Evolutionary conservation across 2,113 vertebrate species (phyloP).

Genomic region (Blennius ocellaris): DNA sequence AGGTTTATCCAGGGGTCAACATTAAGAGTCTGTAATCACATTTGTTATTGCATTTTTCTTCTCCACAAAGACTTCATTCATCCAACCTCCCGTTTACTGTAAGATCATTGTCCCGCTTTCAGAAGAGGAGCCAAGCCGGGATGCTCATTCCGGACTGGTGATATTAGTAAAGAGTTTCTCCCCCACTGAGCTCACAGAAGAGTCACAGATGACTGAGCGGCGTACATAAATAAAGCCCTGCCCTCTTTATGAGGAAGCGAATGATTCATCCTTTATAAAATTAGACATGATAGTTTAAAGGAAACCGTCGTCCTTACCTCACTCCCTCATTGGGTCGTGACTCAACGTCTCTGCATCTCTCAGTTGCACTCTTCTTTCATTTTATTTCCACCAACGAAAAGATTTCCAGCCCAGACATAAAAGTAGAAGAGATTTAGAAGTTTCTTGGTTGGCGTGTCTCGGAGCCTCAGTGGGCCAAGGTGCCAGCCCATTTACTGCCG

Average conservation of each 20-base stretch:
- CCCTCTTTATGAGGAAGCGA: constrained; percentile 1
- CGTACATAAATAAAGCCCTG: too few relatives aligned
- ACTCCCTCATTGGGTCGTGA: constrained; percentile 34
- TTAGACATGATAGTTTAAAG: constrained; percentile 10
- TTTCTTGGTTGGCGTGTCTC: neutral
- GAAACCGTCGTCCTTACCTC: neutral
- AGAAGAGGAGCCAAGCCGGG: constrained; percentile 13
- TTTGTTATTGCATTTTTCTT: constrained; percentile 56
- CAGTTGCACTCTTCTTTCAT: constrained; percentile 33
- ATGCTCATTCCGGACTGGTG: constrained; percentile 12
- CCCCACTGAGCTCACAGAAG: constrained; percentile 1
- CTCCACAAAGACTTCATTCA: constrained; percentile 71
- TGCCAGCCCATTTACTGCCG: constrained; percentile 17
- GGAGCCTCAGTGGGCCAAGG: neutral
- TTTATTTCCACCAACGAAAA: constrained; percentile 43
- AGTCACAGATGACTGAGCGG: neutral
- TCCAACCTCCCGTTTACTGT: constrained; percentile 34
- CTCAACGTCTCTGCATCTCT: constrained; percentile 37
- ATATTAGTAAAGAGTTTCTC: constrained; percentile 26
- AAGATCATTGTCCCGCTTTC: constrained; percentile 37
- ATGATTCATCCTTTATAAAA: constrained; percentile 41
- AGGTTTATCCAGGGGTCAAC: constrained; percentile 45
- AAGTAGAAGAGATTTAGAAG: constrained; percentile 11
- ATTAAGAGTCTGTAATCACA: constrained; percentile 64
- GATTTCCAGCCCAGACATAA: constrained; percentile 27